Percentiles rank a stretch among this genome's conserved stretches.
Evolutionary conservation across 2,113 vertebrate genomes (phyloP).

Genomic region (Dicrurus megarhynchus): DNA sequence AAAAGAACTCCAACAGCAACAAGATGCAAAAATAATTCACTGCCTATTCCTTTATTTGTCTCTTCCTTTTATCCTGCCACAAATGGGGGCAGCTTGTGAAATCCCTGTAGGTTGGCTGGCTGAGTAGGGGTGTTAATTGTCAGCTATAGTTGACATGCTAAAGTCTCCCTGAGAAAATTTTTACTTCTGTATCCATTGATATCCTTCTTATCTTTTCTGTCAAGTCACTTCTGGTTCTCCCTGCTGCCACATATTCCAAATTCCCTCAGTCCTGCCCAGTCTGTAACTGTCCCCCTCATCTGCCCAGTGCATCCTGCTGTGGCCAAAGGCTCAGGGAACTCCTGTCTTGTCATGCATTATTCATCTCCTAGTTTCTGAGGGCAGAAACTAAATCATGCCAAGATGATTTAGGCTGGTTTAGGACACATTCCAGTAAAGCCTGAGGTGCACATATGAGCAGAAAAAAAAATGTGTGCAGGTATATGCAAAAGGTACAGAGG

Average conservation of each 20-base stretch:
- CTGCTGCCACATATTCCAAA: background rate
- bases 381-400: background rate
- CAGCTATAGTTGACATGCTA: background rate
- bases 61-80: background rate
- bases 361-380: background rate
- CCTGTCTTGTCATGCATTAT: accelerated
- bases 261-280: background rate
- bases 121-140: background rate
- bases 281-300: background rate
- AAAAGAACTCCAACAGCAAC: background rate
- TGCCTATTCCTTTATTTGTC: background rate
- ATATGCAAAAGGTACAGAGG: background rate
- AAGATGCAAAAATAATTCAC: background rate
- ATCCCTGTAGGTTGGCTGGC: background rate
- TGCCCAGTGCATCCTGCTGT: background rate
- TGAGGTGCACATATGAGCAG: background rate
- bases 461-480: background rate
- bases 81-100: background rate
- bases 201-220: background rate
- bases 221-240: background rate
- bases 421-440: background rate
- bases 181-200: background rate
- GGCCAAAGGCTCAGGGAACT: background rate
- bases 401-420: background rate
- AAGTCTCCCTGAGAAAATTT: background rate